Conservation (phyloP, 2,113 vertebrate species). For the Syngnathus scovelli region DNA sequence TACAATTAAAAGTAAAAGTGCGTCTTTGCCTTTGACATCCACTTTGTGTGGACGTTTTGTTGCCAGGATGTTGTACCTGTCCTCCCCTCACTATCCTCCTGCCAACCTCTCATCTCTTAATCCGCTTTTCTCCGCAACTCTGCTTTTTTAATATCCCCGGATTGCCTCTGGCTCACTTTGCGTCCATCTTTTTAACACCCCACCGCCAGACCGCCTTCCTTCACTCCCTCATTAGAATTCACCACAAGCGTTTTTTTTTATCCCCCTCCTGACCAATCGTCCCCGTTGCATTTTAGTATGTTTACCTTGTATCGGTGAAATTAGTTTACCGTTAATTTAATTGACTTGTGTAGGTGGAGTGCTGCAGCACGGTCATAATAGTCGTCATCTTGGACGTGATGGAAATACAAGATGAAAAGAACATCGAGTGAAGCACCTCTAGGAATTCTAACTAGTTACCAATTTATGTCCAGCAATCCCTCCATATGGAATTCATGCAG, state of each 20-base stretch:
- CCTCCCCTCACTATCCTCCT: background rate
- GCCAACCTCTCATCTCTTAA: constrained; percentile 6
- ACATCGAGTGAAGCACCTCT: background rate
- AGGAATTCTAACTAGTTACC: background rate
- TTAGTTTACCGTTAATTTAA: background rate
- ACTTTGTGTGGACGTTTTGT: background rate
- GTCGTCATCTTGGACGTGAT: background rate
- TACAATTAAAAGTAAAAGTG: background rate
- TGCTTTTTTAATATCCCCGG: constrained; percentile 6
- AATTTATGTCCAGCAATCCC: background rate
- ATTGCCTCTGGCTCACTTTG: background rate
- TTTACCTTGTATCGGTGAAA: too few relatives aligned
- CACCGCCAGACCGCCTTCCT: constrained; percentile 5
- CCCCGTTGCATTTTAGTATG: background rate
- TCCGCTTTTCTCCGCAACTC: constrained; percentile 9
- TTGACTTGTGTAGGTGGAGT: background rate
- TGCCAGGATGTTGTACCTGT: background rate
- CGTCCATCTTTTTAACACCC: constrained; percentile 17
- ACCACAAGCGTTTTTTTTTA: background rate
- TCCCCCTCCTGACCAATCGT: too few relatives aligned
- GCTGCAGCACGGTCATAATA: background rate
- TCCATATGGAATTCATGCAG: background rate
- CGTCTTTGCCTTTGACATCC: constrained; percentile 1
- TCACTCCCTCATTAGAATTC: constrained; percentile 33
- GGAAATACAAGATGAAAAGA: background rate